Conservation (phyloP, 1,140 invertebrate genomes). For the Colletes latitarsis region DNA sequence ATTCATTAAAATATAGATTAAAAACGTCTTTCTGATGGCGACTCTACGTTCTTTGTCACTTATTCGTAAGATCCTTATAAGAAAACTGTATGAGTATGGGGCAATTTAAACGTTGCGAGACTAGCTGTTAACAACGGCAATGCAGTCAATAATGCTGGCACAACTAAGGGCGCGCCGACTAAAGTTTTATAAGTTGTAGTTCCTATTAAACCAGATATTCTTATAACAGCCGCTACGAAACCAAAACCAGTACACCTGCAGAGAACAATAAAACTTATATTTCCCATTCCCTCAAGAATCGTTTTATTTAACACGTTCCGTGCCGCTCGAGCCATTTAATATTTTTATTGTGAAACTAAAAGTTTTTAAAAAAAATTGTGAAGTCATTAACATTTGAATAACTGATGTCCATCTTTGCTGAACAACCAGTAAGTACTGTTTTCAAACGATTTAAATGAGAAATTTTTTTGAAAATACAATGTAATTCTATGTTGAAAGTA, state of each 20-base stretch:
- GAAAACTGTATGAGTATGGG: constrained; percentile 75
- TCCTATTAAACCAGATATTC: constrained; percentile 73
- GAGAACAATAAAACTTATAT: constrained; percentile 13
- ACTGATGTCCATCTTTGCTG: no score
- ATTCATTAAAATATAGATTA: constrained; percentile 39
- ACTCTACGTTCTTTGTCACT: background rate
- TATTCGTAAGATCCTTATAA: constrained; percentile 64
- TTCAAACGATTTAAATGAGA: no score
- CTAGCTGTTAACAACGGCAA: constrained; percentile 70
- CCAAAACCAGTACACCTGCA: constrained; percentile 76
- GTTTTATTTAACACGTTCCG: background rate
- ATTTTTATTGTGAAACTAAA: no score
- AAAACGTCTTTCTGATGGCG: constrained; percentile 16
- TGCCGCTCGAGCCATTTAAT: no score
- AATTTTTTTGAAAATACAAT: no score
- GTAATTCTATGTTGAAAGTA: no score
- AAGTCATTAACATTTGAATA: no score
- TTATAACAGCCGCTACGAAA: constrained; percentile 71
- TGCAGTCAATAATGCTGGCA: constrained; percentile 73
- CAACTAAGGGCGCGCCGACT: constrained; percentile 69
- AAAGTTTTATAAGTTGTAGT: constrained; percentile 74
- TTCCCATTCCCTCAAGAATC: background rate
- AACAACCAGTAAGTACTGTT: no score
- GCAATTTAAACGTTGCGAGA: constrained; percentile 74
- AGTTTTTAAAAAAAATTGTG: no score